These are phyloP conservation scores for Peribatodes rhomboidaria DNA, from an alignment of 2,888 invertebrate species.

Conservation along the genomic window DNA sequence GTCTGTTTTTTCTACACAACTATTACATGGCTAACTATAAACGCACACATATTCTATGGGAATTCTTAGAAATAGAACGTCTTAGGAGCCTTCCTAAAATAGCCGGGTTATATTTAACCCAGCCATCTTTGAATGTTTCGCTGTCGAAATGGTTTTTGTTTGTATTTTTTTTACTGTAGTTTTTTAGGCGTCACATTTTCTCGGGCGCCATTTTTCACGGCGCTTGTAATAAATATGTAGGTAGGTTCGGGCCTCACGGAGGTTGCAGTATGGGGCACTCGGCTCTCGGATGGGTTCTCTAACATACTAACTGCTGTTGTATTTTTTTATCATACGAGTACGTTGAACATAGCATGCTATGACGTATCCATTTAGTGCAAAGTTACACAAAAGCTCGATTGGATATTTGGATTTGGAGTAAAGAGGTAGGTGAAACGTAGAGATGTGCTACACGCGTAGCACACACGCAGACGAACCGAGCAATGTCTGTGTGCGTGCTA, in stretches of 20 bases:
- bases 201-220: constrained; percentile 70
- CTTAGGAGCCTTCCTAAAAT: constrained; percentile 32
- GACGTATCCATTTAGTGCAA: too few relatives aligned
- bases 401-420: too few relatives aligned
- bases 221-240: constrained; percentile 11
- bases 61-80: constrained; percentile 51
- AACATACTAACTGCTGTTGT: not conserved
- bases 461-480: too few relatives aligned
- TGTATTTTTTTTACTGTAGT: constrained; percentile 53
- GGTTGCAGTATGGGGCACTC: constrained; percentile 20
- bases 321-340: not conserved
- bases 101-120: constrained; percentile 61
- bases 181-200: constrained; percentile 73
- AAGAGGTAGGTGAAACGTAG: too few relatives aligned
- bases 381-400: too few relatives aligned
- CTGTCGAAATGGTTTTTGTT: constrained; percentile 63
- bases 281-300: constrained; percentile 1
- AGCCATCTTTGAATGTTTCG: constrained; percentile 69
- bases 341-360: too few relatives aligned
- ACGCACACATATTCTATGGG: constrained; percentile 52
- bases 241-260: constrained; percentile 22
- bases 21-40: constrained; percentile 67
- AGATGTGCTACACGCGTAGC: too few relatives aligned
- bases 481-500: too few relatives aligned
- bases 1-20: constrained; percentile 70